Evolutionary conservation across 2,888 invertebrate species (phyloP).

Genomic region (Willowsia nigromaculata): DNA sequence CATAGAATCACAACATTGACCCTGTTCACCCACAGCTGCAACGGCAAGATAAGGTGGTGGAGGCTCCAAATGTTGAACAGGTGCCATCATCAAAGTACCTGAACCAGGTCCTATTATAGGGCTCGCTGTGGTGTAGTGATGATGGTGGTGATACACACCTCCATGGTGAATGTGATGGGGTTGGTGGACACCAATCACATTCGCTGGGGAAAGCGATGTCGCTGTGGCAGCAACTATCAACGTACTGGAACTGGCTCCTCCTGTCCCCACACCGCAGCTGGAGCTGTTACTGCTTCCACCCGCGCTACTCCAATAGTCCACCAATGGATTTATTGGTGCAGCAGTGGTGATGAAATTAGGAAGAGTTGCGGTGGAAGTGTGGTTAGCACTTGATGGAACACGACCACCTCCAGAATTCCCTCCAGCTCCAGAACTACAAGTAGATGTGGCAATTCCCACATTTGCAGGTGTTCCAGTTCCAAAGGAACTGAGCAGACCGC

Average conservation of each 20-base stretch:
- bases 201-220: not conserved
- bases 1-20: not conserved
- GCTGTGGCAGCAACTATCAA: slow-evolving; percentile 41
- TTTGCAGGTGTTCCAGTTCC: not conserved
- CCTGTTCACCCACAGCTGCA: not conserved
- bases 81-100: not conserved
- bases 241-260: not conserved
- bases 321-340: slow-evolving; percentile 10
- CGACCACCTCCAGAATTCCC: not conserved
- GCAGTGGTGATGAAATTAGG: slow-evolving; percentile 29
- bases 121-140: slow-evolving; percentile 35
- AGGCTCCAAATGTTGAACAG: slow-evolving; percentile 27
- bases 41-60: slow-evolving; percentile 57
- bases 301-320: slow-evolving; percentile 44
- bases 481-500: slow-evolving; percentile 52
- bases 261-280: not conserved
- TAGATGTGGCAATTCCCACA: not conserved
- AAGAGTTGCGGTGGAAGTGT: not conserved
- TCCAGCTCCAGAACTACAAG: not conserved
- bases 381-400: not conserved
- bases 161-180: not conserved
- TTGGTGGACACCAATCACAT: not conserved
- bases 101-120: not conserved
- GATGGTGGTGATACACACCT: slow-evolving; percentile 12
- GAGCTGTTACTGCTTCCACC: not conserved